Percentiles rank a stretch among this genome's conserved stretches.
Evolutionary conservation across 1,140 invertebrate genomes (phyloP).

Genomic region (Macrotrachela quadricornifera): DNA sequence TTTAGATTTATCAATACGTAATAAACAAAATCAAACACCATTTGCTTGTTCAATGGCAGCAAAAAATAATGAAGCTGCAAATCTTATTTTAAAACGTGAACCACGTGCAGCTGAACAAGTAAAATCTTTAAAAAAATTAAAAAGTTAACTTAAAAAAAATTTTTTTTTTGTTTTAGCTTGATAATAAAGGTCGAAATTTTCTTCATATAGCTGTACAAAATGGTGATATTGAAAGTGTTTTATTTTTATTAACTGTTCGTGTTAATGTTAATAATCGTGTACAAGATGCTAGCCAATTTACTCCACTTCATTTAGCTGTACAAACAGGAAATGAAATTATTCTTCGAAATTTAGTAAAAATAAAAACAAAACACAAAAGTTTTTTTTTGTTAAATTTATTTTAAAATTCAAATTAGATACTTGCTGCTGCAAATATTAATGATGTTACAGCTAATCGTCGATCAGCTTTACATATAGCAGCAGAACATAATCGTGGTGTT

Average conservation of each 20-base stretch:
- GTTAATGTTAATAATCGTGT: conserved; percentile 74
- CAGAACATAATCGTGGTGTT: conserved; percentile 44
- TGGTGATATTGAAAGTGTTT: conserved; percentile 70
- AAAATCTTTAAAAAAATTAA: background rate
- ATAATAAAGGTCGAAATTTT: conserved; percentile 59
- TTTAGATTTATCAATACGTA: conserved; percentile 56
- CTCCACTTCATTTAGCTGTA: conserved; percentile 68
- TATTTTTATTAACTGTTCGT: conserved; percentile 72
- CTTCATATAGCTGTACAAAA: conserved; percentile 74
- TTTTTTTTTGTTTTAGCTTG: conserved; percentile 34
- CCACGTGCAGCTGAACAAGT: conserved; percentile 73
- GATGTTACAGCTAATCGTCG: conserved; percentile 38
- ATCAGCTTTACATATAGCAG: conserved; percentile 67
- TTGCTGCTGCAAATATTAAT: conserved; percentile 37
- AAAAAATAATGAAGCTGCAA: conserved; percentile 72
- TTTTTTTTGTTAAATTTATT: too few relatives aligned
- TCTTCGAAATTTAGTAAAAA: conserved; percentile 37
- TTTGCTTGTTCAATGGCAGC: conserved; percentile 72
- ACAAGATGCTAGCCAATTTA: conserved; percentile 58
- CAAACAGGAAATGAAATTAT: conserved; percentile 36
- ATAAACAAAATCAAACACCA: conserved; percentile 62
- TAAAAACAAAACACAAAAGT: too few relatives aligned
- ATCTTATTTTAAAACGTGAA: conserved; percentile 62
- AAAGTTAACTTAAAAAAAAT: background rate
- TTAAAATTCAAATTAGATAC: too few relatives aligned